phyloP scores from a whole-genome alignment of 2,797 vertebrate genomes.

The Chiroxiphia lanceolata region DNA sequence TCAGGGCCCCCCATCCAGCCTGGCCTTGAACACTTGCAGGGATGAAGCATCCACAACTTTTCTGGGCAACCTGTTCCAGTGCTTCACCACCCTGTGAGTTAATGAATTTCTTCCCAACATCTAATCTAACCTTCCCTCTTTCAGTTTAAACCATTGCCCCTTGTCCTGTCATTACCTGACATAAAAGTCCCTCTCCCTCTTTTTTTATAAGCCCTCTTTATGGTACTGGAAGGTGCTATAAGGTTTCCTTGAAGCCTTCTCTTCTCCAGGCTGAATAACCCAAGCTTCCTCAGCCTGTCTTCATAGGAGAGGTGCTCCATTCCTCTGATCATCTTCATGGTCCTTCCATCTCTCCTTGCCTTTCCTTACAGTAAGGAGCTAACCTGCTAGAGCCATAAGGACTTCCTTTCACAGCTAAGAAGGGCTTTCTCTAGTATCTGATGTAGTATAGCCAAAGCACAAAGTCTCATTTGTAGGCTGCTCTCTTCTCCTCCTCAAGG shows the following conservation, averaged over 20 bases:
- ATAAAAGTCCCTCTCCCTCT: background rate
- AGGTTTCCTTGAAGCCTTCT: background rate
- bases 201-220: background rate
- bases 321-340: background rate
- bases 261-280: background rate
- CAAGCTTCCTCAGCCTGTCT: background rate
- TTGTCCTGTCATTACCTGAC: background rate
- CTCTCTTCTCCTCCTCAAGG: background rate
- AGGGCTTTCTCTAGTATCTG: background rate
- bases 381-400: background rate
- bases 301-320: background rate
- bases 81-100: background rate
- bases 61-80: background rate
- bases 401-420: background rate
- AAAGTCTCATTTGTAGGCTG: background rate
- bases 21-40: background rate
- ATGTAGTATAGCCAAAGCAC: background rate
- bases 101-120: background rate
- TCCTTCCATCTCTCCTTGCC: background rate
- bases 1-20: background rate
- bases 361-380: background rate
- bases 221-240: background rate
- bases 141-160: background rate
- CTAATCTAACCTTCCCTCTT: background rate
- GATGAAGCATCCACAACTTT: background rate